Base-by-base conservation (phyloP, 2,888 invertebrate species). In the Augochlorella aurata region DNA sequence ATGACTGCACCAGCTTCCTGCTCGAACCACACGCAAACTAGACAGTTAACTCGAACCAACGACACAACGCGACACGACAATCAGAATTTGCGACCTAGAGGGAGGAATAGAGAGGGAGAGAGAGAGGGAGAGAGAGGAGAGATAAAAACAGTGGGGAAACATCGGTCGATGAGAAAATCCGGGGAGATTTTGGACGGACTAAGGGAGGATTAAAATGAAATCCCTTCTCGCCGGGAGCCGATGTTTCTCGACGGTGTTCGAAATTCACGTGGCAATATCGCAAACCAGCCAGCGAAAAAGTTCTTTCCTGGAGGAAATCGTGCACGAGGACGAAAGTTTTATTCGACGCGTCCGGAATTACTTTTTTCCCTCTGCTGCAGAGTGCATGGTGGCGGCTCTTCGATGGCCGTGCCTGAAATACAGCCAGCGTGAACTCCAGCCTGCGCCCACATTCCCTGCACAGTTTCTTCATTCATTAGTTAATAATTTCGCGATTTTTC, bases 301-400 rank as follows among this genome's bases (percentile, higher is more conserved):
- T 12, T 44, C n/a, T 65, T 9, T 38, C 5, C n/a, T 14, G 24
- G 24, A 58, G 61, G 47, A 49, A 50, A 68, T 63, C 63, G 50
- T 16, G 10, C 52, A 10, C n/a, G 52, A 8, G 45, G 47, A 75
- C 69, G 38, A 75, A 79, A 79, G 12, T 69, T 68, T 75, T 63
- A 75, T 29, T 12, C 52, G 9, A 3, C 24, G 18, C 9, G 4
- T 12, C 61, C 44, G 58, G 61, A 79, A 79, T 69, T 75, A 69
- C 4, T 45, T 21, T 29, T 10, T n/a, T n/a, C n/a, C n/a, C 9
- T n/a, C n/a, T 29, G 24, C 12, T 12, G 38, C 58, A 52, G 50
- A 12, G 10, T 7, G 3, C 44, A 44, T 52, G 7, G 49, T 47
- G 49, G 38, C 14, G 47, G 21, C 21, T 0, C 24, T 58, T 52